phyloP scores from a whole-genome alignment of 2,888 invertebrate species.

The Chloromyia formosa region DNA sequence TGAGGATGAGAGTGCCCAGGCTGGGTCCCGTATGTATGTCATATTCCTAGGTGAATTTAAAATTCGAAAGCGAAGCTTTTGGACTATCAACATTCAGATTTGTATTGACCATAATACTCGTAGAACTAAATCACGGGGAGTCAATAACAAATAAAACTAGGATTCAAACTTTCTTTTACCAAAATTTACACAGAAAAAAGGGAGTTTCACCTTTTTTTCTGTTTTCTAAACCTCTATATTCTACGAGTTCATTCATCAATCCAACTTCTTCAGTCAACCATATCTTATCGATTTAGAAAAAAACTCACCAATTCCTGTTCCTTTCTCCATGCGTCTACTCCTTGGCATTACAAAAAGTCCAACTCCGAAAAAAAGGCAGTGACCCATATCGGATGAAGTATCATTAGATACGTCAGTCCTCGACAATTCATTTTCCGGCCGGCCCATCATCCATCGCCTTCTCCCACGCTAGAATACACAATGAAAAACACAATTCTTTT shows the following conservation, averaged over 20 bases:
- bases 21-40: too few relatives aligned
- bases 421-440: slow-evolving; percentile 6
- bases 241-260: slow-evolving; percentile 44
- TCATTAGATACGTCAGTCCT: slow-evolving; percentile 3
- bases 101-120: too few relatives aligned
- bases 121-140: too few relatives aligned
- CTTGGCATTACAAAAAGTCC: not conserved
- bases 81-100: too few relatives aligned
- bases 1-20: too few relatives aligned
- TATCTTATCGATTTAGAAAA: slow-evolving; percentile 45
- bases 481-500: slow-evolving; percentile 35
- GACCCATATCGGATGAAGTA: slow-evolving; percentile 32
- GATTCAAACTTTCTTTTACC: too few relatives aligned
- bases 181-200: too few relatives aligned
- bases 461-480: not conserved
- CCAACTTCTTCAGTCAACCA: slow-evolving; percentile 44
- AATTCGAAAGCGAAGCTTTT: too few relatives aligned
- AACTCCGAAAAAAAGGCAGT: slow-evolving; percentile 12
- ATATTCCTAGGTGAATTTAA: too few relatives aligned
- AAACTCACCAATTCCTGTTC: slow-evolving; percentile 36
- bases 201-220: not conserved
- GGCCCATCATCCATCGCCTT: not conserved
- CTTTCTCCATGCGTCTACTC: not conserved
- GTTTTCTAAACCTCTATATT: too few relatives aligned
- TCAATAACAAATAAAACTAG: too few relatives aligned